These are phyloP conservation scores for Drosophila busckii DNA, from an alignment of 1,140 invertebrate species.

Conservation along the genomic window DNA sequence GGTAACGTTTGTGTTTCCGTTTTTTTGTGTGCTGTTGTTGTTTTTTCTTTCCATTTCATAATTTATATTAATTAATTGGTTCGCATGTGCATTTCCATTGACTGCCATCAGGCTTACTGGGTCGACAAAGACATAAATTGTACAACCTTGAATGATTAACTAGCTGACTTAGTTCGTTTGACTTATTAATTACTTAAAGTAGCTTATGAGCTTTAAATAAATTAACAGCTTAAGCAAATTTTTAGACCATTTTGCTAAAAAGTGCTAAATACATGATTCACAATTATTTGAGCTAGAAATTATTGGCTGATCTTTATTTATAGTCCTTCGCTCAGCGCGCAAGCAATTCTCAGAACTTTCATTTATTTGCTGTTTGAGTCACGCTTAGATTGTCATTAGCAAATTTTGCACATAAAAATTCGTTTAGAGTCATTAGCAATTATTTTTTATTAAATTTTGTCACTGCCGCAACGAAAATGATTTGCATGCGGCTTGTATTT, in stretches of 20 bases:
- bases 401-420: no score
- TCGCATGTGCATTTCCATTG: conserved; percentile 29
- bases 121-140: conserved; percentile 52
- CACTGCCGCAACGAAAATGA: no score
- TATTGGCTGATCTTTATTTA: neutral
- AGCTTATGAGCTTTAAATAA: conserved; percentile 4
- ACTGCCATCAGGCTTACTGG: conserved; percentile 9
- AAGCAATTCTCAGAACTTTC: neutral
- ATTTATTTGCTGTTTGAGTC: conserved; percentile 40
- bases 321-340: no score
- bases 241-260: neutral
- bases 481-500: no score
- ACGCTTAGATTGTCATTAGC: conserved; percentile 11
- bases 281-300: neutral
- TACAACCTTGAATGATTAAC: conserved; percentile 34
- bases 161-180: conserved; percentile 21
- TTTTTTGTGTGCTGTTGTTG: conserved; percentile 10
- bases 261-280: conserved; percentile 20
- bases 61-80: conserved; percentile 68
- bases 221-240: no score
- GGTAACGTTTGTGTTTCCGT: conserved; percentile 49
- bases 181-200: conserved; percentile 26
- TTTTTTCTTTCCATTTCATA: conserved; percentile 38
- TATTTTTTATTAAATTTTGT: no score
- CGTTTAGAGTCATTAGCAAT: no score